Evolutionary conservation across 2,888 invertebrate species (phyloP).

Genomic region (Cataglyphis rosenhaueri): DNA sequence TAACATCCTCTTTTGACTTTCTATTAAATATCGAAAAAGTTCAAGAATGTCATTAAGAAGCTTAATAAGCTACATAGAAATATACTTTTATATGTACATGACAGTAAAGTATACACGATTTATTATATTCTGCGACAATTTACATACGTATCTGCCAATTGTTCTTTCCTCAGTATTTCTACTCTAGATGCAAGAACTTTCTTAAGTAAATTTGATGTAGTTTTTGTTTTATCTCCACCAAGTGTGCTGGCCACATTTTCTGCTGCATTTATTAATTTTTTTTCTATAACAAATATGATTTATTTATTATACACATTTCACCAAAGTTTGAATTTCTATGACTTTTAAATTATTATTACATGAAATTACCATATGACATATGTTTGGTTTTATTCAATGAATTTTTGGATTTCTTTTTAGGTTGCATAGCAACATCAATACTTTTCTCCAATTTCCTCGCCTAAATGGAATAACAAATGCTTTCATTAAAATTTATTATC

Average conservation of each 20-base stretch:
- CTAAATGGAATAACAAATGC: neutral
- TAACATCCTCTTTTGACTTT: neutral
- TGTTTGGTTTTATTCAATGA: conserved; percentile 9
- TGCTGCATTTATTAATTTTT: conserved; percentile 88
- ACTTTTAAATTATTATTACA: neutral
- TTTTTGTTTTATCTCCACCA: conserved; percentile 89
- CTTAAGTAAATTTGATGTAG: conserved; percentile 91
- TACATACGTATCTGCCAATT: neutral
- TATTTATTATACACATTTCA: neutral
- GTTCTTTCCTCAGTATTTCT: neutral
- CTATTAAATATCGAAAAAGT: conserved; percentile 9
- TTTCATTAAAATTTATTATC: neutral
- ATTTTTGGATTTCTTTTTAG: conserved; percentile 17
- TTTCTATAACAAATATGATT: conserved; percentile 70
- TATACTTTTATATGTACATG: neutral
- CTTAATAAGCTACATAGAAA: neutral
- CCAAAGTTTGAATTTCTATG: neutral
- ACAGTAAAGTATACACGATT: neutral
- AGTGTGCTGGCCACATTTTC: conserved; percentile 90
- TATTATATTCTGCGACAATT: neutral
- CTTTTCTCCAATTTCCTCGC: conserved; percentile 8
- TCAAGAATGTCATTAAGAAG: neutral
- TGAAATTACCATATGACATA: conserved; percentile 26
- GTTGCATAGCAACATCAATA: conserved; percentile 67
- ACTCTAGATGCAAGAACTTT: conserved; percentile 85